Conservation (phyloP, 2,888 invertebrate species). For the Eretmocerus hayati region DNA sequence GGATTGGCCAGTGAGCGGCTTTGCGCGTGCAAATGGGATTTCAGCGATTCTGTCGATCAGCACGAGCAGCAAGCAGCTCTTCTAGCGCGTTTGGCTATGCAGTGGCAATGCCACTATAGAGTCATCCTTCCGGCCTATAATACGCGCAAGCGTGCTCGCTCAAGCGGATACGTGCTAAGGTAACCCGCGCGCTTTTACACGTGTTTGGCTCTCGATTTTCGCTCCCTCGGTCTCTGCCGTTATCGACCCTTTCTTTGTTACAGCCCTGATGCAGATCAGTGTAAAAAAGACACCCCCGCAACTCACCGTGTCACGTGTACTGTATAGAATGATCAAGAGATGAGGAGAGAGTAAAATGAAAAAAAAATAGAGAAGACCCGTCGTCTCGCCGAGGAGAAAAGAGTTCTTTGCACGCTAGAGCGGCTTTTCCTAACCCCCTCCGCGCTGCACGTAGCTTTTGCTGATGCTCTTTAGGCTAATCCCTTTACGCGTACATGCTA, state of each 20-base stretch:
- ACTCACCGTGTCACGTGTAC: no score
- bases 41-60: slow-evolving; percentile 44
- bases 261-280: no score
- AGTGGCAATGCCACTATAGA: no score
- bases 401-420: no score
- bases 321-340: no score
- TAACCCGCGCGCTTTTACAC: slow-evolving; percentile 26
- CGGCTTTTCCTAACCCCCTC: not conserved
- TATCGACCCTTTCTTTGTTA: no score
- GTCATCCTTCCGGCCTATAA: no score
- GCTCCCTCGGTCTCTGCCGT: not conserved
- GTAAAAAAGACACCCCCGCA: no score
- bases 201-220: slow-evolving; percentile 26
- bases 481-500: not conserved
- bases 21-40: slow-evolving; percentile 45
- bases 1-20: no score
- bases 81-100: not conserved
- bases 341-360: not conserved
- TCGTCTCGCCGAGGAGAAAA: not conserved
- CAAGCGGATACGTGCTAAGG: slow-evolving; percentile 25
- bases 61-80: slow-evolving; percentile 14
- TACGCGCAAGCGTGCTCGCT: slow-evolving; percentile 25
- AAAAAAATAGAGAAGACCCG: slow-evolving; percentile 8
- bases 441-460: not conserved
- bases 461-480: slow-evolving; percentile 5